phyloP scores from a whole-genome alignment of 2,113 vertebrate genomes.

The Hippocampus guttulatus region DNA sequence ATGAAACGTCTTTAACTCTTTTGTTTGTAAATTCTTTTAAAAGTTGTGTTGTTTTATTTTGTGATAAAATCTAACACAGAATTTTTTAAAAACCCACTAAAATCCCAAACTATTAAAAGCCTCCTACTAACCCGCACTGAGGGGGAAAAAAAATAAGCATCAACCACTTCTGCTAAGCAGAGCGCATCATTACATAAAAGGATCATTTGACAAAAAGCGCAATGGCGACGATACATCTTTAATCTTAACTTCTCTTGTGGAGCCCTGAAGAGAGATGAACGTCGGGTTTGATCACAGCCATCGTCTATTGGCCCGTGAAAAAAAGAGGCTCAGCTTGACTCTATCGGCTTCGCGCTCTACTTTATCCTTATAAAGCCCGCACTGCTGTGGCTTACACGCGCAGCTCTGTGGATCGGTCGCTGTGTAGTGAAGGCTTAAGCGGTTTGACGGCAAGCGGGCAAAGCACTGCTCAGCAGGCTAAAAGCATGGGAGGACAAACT shows the following conservation, averaged over 20 bases:
- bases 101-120: too few species aligned
- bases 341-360: constrained; percentile 1
- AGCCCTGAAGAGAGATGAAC: constrained; percentile 40
- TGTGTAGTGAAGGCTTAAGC: background rate
- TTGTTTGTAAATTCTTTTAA: too few species aligned
- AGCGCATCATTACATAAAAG: constrained; percentile 38
- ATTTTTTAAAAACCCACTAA: too few species aligned
- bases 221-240: constrained; percentile 20
- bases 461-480: background rate
- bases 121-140: background rate
- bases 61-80: too few species aligned
- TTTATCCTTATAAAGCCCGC: constrained; percentile 53
- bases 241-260: constrained; percentile 13
- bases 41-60: too few species aligned
- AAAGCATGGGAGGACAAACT: too few species aligned
- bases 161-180: constrained; percentile 32
- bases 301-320: constrained; percentile 19
- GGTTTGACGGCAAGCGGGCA: background rate
- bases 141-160: background rate
- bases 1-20: too few species aligned
- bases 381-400: constrained; percentile 15
- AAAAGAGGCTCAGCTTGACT: constrained; percentile 19
- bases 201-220: constrained; percentile 32
- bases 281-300: constrained; percentile 19
- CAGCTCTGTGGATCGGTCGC: background rate